Evolutionary conservation across 2,113 vertebrate genomes (phyloP).

Genomic region (Ophiodon elongatus): DNA sequence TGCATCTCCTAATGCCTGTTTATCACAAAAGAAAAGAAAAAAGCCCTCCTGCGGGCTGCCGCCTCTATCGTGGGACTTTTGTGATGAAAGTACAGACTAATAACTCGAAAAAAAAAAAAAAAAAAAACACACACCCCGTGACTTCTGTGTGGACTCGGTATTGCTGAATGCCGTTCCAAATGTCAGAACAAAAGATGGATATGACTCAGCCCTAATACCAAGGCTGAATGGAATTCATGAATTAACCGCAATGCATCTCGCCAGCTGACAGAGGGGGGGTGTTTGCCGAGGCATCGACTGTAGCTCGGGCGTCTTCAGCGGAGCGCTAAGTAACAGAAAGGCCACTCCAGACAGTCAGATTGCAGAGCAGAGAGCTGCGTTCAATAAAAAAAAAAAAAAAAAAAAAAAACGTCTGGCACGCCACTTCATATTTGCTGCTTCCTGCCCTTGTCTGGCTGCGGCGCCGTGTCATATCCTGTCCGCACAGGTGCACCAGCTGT

Average conservation of each 20-base stretch:
- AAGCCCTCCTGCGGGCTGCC: conserved; percentile 5
- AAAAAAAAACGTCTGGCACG: conserved; percentile 59
- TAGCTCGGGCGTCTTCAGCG: conserved; percentile 45
- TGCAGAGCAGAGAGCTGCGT: conserved; percentile 61
- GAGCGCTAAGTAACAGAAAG: conserved; percentile 54
- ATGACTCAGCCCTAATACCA: conserved; percentile 62
- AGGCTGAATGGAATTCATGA: conserved; percentile 68
- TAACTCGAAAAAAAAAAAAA: conserved; percentile 30
- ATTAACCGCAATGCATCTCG: conserved; percentile 67
- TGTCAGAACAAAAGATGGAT: conserved; percentile 66
- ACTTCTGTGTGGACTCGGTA: conserved; percentile 40
- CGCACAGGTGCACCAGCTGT: conserved; percentile 76
- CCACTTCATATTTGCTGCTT: conserved; percentile 69
- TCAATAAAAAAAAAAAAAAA: conserved; percentile 36
- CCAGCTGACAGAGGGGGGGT: conserved; percentile 50
- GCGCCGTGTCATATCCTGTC: conserved; percentile 76
- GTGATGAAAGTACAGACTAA: conserved; percentile 38
- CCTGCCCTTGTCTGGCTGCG: conserved; percentile 73
- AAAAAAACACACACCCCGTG: conserved; percentile 13
- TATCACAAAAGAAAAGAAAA: conserved; percentile 4
- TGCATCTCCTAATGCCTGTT: conserved; percentile 16
- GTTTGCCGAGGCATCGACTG: conserved; percentile 39
- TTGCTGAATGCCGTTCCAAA: conserved; percentile 50
- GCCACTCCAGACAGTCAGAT: conserved; percentile 67
- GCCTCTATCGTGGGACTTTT: conserved; percentile 23